Evolutionary conservation across 2,113 vertebrate genomes (phyloP).

Genomic region (Felis chaus): DNA sequence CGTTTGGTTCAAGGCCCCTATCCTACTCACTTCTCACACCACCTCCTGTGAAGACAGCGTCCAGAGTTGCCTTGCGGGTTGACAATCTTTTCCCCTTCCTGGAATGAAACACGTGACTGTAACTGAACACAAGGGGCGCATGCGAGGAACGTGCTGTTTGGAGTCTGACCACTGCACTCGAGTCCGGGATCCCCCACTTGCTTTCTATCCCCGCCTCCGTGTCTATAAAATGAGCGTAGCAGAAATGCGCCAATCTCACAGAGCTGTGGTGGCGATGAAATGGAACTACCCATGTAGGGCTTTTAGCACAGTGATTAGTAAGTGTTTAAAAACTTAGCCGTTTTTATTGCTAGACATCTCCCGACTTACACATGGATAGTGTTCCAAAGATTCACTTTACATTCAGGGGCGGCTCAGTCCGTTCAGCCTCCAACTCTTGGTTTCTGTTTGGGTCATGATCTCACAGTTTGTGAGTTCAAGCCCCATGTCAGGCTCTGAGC

Average conservation of each 20-base stretch:
- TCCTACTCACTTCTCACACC: background rate
- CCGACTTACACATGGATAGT: background rate
- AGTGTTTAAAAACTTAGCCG: background rate
- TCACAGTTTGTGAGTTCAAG: too few species aligned
- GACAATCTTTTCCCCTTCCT: background rate
- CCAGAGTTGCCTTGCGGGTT: too few species aligned
- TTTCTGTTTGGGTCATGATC: too few species aligned
- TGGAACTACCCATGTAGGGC: background rate
- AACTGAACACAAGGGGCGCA: too few species aligned
- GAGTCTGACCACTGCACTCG: background rate
- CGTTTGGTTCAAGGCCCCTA: background rate
- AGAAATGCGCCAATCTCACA: background rate
- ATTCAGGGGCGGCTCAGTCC: background rate
- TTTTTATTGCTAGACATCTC: background rate
- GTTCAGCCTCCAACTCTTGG: too few species aligned
- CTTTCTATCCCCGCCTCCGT: background rate
- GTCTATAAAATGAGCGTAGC: background rate
- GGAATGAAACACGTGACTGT: background rate
- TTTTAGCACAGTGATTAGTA: background rate
- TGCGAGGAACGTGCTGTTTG: fast-evolving
- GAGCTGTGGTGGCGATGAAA: background rate
- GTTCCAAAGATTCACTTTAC: background rate
- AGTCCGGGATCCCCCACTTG: background rate
- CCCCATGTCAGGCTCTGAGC: too few species aligned
- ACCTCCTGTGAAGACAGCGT: background rate